Evolutionary conservation across 1,140 invertebrate species (phyloP), one percentile per base, ranked within the genome.

Genomic region (Heliconius eleuchia): DNA sequence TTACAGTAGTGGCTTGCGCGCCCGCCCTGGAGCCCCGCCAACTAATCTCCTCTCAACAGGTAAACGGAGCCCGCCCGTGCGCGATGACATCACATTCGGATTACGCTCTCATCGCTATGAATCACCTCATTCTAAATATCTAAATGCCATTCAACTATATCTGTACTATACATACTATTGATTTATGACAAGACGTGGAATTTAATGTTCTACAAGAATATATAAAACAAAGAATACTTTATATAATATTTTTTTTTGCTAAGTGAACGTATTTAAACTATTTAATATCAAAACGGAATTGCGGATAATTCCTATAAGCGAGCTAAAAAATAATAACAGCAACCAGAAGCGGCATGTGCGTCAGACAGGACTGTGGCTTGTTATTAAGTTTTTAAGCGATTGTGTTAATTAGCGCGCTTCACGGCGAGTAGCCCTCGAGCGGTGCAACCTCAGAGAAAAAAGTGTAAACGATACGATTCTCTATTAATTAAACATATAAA

Each of bases 321-420:
- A 72, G 71, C 71, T 72, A 72, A 84, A 82, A 84, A 79, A 83
- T 81, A 75, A 83, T 81, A 46, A 74, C 80, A 73, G 83, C 79
- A 83, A 83, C 84, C 82, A 80, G 85, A 72, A 88, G 84, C 85
- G 77, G 88, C 92, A 93, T 84, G 84, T 94, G 92, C 89, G 79
- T 85, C 85, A 85, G 92, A 93, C 92, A 92, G 91, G 85, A 74
- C 82, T 84, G 81, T 81, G 83, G 88, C 87, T 88, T 91, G 90
- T 94, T 94, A 94, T 94, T 92, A 93, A 89, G 84, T 93, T 93
- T 94, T 93, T 90, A 93, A 93, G 90, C 91, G 91, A 92, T 92
- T 92, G 92, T 87, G 89, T 94, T 94, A 93, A 94, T 94, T 93
- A 94, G 92, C 88, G 87, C 83, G 86, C 87, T 88, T 87, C 86